Base-by-base conservation (phyloP, 2,113 vertebrate species). In the Colossoma macropomum region DNA sequence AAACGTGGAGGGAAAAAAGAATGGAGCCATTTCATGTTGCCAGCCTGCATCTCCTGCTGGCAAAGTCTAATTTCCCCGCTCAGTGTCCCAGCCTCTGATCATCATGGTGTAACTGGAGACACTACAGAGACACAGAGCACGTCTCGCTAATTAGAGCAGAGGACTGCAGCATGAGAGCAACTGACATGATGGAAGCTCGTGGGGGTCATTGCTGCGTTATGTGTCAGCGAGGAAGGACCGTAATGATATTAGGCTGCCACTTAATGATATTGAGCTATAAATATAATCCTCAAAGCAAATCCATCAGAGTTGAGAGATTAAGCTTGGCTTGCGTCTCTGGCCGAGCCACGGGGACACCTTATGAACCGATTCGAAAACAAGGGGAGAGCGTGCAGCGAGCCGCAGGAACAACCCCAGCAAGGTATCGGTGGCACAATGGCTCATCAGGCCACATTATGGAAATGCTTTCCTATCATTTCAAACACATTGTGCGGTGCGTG, bases 101-200 rank as follows among this genome's bases (percentile, higher is more conserved):
- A 75, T 69, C 27, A 1, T 2, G 62, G n/a, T 82, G 77, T 82
- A 75, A 75, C 62, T 54, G 52, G 17, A 38, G 79, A 63, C 80
- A 38, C 52, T 80, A 72, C 72, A 80, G 62, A 70, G 71, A 75
- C 70, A 32, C 68, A 0, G 34, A 50, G 62, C 66, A 23, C 60
- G 72, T 52, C 54, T 76, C 23, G 52, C 62, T 81, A 84, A 86
- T 81, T 81, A 62, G 71, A 71, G 66, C 68, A 38, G 41, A 23
- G 68, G 38, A 68, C 79, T 25, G 17, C 59, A 30, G 75, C 65
- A 81, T 10, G 65, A 75, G 25, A 70, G 66, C 69, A 25, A 34
- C 32, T 25, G 19, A n/a, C 34, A 74, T 32, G 27, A 62, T 32
- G 28, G 54, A 25, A 81, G 65, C 81, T 69, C 76, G 69, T 23